Conservation (phyloP, 2,888 invertebrate species). For the Nysson spinosus region DNA sequence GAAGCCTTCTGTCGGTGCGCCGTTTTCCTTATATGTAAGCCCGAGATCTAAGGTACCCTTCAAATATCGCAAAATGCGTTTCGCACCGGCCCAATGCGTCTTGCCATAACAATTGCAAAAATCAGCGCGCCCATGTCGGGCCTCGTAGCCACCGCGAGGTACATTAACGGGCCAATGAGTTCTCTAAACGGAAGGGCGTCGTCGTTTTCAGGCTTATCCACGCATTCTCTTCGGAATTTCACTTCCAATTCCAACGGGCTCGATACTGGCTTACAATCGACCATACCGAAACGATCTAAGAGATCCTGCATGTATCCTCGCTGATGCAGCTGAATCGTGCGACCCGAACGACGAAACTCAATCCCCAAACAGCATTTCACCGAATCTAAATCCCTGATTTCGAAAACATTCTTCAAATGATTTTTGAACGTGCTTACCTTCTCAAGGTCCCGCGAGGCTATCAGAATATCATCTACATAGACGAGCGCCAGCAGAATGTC, state of each 20-base stretch:
- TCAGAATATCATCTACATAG: conserved; percentile 6
- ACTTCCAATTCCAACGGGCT: background rate
- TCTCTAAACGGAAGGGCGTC: background rate
- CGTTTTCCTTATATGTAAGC: background rate
- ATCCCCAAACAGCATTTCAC: background rate
- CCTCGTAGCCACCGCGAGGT: background rate
- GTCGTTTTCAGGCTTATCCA: background rate
- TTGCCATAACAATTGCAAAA: conserved; percentile 1
- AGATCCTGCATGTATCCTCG: background rate
- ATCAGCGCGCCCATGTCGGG: conserved; percentile 45
- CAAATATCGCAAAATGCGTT: conserved; percentile 12
- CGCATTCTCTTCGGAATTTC: background rate
- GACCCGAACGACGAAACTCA: background rate
- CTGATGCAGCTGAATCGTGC: background rate
- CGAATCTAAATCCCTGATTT: background rate
- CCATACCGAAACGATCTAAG: conserved; percentile 1
- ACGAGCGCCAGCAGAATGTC: conserved; percentile 3
- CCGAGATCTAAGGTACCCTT: background rate
- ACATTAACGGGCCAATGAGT: background rate
- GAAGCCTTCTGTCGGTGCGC: background rate
- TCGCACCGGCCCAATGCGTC: conserved; percentile 3
- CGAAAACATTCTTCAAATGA: background rate
- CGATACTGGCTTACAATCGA: conserved; percentile 3
- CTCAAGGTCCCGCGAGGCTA: background rate
- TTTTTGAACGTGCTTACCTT: background rate